These are phyloP conservation scores for Hemiscyllium ocellatum DNA, from an alignment of 2,113 vertebrate genomes.

Conservation along the genomic window DNA sequence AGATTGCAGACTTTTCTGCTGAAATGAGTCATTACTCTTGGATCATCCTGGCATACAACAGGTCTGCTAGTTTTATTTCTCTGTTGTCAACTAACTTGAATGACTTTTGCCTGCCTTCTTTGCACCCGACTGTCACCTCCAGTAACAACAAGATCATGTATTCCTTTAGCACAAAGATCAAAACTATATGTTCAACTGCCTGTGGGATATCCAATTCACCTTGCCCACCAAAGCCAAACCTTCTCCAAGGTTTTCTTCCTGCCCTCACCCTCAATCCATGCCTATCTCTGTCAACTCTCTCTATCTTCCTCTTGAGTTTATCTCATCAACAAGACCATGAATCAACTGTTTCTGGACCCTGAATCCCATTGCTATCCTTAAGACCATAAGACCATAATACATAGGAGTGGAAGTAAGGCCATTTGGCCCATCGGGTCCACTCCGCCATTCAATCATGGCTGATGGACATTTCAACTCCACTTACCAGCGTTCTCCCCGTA, in stretches of 20 bases:
- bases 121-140: neutral
- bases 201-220: neutral
- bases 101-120: neutral
- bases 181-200: neutral
- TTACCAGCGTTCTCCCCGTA: no score
- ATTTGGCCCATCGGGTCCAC: no score
- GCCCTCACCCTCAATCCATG: neutral
- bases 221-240: neutral
- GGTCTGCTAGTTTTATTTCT: neutral
- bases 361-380: neutral
- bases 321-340: neutral
- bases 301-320: neutral
- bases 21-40: neutral
- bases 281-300: neutral
- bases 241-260: neutral
- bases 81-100: neutral
- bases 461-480: no score
- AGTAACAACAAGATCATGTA: neutral
- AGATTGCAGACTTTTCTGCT: neutral
- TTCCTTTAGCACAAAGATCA: neutral
- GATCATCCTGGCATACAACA: neutral
- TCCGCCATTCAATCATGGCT: no score
- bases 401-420: no score
- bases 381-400: no score
- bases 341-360: neutral